phyloP scores from a whole-genome alignment of 2,113 vertebrate species.

The Lanius ludovicianus region DNA sequence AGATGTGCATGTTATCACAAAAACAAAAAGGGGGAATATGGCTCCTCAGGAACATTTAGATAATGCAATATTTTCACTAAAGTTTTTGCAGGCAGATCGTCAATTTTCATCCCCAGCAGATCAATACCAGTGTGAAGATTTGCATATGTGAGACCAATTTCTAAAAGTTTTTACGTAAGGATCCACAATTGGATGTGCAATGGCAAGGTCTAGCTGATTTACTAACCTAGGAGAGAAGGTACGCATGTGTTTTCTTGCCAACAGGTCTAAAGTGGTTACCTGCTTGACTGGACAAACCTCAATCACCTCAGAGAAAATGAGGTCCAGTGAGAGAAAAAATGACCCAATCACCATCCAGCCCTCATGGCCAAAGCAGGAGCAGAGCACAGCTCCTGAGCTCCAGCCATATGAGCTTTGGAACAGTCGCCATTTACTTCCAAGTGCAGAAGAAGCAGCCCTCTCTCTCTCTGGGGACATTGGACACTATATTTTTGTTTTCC shows the following conservation, averaged over 20 bases:
- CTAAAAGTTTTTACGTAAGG: neutral
- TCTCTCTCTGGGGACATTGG: too few relatives aligned
- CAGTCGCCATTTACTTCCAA: neutral
- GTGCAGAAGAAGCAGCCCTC: too few relatives aligned
- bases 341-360: neutral
- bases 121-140: neutral
- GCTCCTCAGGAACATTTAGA: neutral
- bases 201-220: neutral
- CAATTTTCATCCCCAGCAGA: neutral
- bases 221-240: neutral
- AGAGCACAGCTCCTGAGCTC: neutral
- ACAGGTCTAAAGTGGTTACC: neutral
- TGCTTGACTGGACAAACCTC: neutral
- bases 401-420: neutral
- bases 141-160: neutral
- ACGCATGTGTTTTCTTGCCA: neutral
- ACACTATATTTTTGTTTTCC: too few relatives aligned
- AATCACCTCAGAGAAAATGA: accelerated
- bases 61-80: neutral
- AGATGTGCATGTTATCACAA: neutral
- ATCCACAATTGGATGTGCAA: neutral
- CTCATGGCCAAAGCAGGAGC: neutral
- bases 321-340: neutral
- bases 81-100: neutral
- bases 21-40: neutral